Percentiles rank a stretch among this genome's conserved stretches.
phyloP scores from a whole-genome alignment of 2,888 invertebrate genomes.

The Hecatera dysodea region DNA sequence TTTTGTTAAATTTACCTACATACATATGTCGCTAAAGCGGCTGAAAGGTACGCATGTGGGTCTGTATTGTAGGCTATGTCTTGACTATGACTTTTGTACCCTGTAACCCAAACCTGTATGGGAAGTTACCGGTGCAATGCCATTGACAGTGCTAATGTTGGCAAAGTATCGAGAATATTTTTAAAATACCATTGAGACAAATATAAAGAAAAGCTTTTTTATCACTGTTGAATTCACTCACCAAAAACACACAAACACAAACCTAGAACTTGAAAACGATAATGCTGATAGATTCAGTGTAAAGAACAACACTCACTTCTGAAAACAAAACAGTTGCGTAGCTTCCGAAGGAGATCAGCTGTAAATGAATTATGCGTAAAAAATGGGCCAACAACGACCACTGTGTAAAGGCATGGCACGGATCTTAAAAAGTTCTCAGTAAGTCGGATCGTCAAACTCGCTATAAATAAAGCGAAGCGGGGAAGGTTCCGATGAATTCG shows the following conservation, averaged over 20 bases:
- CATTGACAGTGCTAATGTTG: too few relatives aligned
- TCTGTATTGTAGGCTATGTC: too few relatives aligned
- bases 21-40: too few relatives aligned
- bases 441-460: constrained; percentile 77
- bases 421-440: constrained; percentile 62
- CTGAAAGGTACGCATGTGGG: too few relatives aligned
- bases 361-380: not conserved
- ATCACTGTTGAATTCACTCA: not conserved
- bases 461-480: constrained; percentile 81
- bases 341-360: not conserved
- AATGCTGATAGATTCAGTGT: not conserved
- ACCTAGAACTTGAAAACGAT: not conserved
- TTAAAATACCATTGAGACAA: too few relatives aligned
- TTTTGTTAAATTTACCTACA: too few relatives aligned
- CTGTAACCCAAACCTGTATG: too few relatives aligned
- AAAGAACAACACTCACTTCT: not conserved
- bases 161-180: too few relatives aligned
- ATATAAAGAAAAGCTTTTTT: too few relatives aligned
- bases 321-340: not conserved
- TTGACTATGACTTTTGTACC: too few relatives aligned
- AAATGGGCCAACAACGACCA: constrained; percentile 4
- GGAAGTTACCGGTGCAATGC: too few relatives aligned
- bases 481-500: constrained; percentile 83
- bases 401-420: not conserved
- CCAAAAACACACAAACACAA: not conserved